Evolutionary conservation across 2,113 vertebrate species (phyloP).

Genomic region (Lepidothrix coronata): DNA sequence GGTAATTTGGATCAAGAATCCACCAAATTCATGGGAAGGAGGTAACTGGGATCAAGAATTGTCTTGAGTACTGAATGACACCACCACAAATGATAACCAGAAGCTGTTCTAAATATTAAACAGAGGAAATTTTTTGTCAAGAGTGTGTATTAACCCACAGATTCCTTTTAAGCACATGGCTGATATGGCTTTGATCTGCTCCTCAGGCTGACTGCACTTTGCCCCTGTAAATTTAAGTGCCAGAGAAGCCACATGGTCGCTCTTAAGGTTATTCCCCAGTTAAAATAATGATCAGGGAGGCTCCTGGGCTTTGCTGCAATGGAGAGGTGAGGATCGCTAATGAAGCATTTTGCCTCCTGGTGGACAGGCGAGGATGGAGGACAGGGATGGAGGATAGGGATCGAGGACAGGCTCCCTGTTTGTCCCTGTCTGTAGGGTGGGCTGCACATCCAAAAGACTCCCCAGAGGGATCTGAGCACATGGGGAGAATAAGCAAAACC

Average conservation of each 20-base stretch:
- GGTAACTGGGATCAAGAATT: background rate
- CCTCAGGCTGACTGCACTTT: background rate
- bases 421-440: background rate
- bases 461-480: background rate
- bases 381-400: background rate
- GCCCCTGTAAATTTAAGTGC: background rate
- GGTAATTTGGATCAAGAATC: background rate
- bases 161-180: background rate
- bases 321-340: background rate
- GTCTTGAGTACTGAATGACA: background rate
- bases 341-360: conserved; percentile 70
- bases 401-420: background rate
- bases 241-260: background rate
- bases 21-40: background rate
- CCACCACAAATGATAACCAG: background rate
- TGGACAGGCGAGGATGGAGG: conserved; percentile 16
- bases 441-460: background rate
- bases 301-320: background rate
- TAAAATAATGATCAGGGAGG: conserved; percentile 35
- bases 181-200: background rate
- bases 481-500: background rate
- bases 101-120: background rate
- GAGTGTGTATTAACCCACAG: background rate
- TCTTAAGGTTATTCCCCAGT: conserved; percentile 10
- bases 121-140: background rate